Base-by-base conservation (phyloP, 2,113 vertebrate genomes). In the Diadophis punctatus region DNA sequence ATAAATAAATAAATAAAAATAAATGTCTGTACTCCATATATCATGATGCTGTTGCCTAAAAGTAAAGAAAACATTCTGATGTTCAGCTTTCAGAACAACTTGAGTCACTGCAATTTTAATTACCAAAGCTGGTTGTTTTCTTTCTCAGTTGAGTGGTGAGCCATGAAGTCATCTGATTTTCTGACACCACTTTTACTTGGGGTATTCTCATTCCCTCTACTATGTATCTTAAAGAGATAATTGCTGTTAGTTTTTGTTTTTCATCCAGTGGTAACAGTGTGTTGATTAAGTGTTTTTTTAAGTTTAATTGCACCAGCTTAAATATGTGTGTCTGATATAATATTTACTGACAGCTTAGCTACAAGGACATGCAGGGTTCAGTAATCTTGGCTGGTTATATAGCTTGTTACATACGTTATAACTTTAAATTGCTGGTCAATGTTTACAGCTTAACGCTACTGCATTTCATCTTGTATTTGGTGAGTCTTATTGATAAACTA, bases 381-480 rank as follows among this genome's bases (percentile, higher is more conserved):
- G 90, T 92, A 94, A 93, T 63, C 87, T 93, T 0, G 1, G 91
- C 93, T 92, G 91, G 92, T 56, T 84, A 7, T 93, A 85, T 51
- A 92, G 90, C 91, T 93, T 95, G 87, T 94, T 94, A 91, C 91
- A 90, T 94, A 96, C 96, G 95, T 97, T 95, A 95, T 93, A 94
- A 56, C 48, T 91, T 91, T 96, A 93, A 97, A 94, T 96, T 96
- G 39, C 92, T 96, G 93, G 87, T 96, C 96, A 96, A n/a, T 96
- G 86, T 96, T 96, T 93, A 93, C 52, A 94, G 90, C 55, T 93
- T 92, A 94, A 90, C 1, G 0, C 3, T 80, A 51, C 53, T 92
- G 30, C 49, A 94, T 93, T 96, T 95, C 56, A 93, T 90, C 86
- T 90, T 48, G 11, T 20, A 80, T 93, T 93, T 90, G 94, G 90